Evolutionary conservation across 2,888 invertebrate genomes (phyloP), one percentile per base, ranked within the genome.

Genomic region (Microctonus brassicae): DNA sequence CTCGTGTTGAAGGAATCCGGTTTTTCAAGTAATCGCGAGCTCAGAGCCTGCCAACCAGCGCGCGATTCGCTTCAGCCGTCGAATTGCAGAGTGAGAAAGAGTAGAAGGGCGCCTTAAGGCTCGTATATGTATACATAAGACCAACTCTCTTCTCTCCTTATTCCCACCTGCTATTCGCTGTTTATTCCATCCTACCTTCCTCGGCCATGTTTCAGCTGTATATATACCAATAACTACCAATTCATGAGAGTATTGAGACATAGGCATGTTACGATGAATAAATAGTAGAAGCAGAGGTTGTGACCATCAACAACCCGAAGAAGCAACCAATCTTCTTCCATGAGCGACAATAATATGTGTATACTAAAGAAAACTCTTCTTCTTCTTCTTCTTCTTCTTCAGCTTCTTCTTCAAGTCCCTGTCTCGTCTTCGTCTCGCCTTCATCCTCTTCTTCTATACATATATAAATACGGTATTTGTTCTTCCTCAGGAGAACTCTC

Each of bases 11-110:
- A 81, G 82, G 83, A 85, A 85, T 86, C 86, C 85, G 86, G 86
- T 86, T 86, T 85, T 84, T 85, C 86, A 84, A 86, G 86, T 85
- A 84, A 86, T 86, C 85, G 67, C 67, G 82, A 81, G 81, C 63
- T 70, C 70, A 58, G 76, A 71, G 72, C 73, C 68, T 61, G 66
- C 69, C 55, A 70, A 60, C 69, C 68, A 68, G 72, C 73, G 67
- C 53, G 74, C 67, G 64, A 60, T 26, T 26, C 20, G 69, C 64
- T 52, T 68, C 60, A 76, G 72, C 73, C 70, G 73, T 74, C 72
- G 75, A 74, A 72, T 72, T 72, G 73, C 77, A 72, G 75, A 72
- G 72, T 72, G 74, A 75, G 61, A 63, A 61, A 57, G 39, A 17
- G 74, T 64, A 69, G 69, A 17, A 17, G 47, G 47, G 71, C 65